Evolutionary conservation across 2,888 invertebrate species (phyloP).

Genomic region (Sphaeridia pumilis): DNA sequence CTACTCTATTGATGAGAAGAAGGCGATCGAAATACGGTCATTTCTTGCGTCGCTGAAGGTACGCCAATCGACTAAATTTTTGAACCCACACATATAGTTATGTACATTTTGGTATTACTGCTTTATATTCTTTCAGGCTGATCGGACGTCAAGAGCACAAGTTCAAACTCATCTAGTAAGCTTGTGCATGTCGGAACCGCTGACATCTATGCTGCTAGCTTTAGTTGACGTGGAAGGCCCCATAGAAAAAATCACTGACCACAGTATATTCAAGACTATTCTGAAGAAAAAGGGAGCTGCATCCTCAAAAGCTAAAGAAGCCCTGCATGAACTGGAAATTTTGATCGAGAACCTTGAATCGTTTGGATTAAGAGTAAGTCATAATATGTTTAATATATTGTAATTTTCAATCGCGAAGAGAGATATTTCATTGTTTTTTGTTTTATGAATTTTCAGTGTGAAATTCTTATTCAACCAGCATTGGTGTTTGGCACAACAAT

Average conservation of each 20-base stretch:
- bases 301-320: constrained; percentile 54
- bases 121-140: constrained; percentile 43
- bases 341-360: constrained; percentile 58
- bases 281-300: constrained; percentile 59
- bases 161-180: constrained; percentile 56
- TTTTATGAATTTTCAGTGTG: constrained; percentile 43
- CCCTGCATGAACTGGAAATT: constrained; percentile 60
- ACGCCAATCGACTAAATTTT: not conserved
- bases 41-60: constrained; percentile 38
- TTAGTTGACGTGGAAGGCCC: constrained; percentile 57
- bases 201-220: constrained; percentile 51
- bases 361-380: constrained; percentile 60
- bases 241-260: constrained; percentile 46
- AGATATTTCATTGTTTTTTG: constrained; percentile 1
- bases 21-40: constrained; percentile 38
- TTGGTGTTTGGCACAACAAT: constrained; percentile 51
- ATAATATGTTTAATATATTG: not conserved
- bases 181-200: constrained; percentile 55
- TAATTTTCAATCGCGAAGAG: too few species aligned
- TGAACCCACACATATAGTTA: too few species aligned
- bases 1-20: constrained; percentile 60
- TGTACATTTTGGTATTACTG: not conserved
- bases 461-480: constrained; percentile 49
- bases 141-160: constrained; percentile 55
- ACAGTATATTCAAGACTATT: constrained; percentile 50